phyloP scores from a whole-genome alignment of 1,140 invertebrate genomes.

The Dendroctonus valens region DNA sequence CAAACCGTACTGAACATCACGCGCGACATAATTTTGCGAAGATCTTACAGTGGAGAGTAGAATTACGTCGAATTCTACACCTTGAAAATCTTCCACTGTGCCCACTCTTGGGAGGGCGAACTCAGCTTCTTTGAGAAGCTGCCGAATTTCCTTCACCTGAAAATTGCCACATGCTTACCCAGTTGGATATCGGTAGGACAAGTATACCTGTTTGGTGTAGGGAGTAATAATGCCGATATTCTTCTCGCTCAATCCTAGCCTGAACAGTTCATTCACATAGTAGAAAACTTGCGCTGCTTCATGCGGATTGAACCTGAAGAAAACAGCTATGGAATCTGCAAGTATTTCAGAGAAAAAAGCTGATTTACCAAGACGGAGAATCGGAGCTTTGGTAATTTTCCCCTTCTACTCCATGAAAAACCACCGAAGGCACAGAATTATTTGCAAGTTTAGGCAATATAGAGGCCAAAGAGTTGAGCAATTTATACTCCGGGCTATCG shows the following conservation, averaged over 20 bases:
- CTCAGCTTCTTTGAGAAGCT: constrained; percentile 66
- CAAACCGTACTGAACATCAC: constrained; percentile 62
- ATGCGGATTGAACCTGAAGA: constrained; percentile 64
- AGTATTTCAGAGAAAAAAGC: background rate
- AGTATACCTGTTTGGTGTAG: constrained; percentile 81
- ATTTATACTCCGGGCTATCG: constrained; percentile 37
- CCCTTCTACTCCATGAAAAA: constrained; percentile 83
- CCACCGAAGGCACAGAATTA: constrained; percentile 56
- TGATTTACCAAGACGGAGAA: constrained; percentile 75
- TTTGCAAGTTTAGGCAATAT: constrained; percentile 45
- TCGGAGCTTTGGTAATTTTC: constrained; percentile 69
- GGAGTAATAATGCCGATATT: constrained; percentile 93
- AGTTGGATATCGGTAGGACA: constrained; percentile 6
- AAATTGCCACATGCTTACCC: background rate
- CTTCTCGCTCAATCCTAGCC: constrained; percentile 59
- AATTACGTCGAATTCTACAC: constrained; percentile 83
- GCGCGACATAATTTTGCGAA: constrained; percentile 49
- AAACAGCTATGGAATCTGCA: background rate
- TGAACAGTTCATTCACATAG: constrained; percentile 61
- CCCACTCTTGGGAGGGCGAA: constrained; percentile 77
- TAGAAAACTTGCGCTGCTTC: constrained; percentile 74
- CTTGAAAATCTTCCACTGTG: constrained; percentile 95
- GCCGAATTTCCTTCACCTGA: constrained; percentile 70
- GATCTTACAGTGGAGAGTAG: constrained; percentile 85
- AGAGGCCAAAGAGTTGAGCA: constrained; percentile 50